Evolutionary conservation across 2,888 invertebrate genomes (phyloP).

Genomic region (Eupsilia transversa): DNA sequence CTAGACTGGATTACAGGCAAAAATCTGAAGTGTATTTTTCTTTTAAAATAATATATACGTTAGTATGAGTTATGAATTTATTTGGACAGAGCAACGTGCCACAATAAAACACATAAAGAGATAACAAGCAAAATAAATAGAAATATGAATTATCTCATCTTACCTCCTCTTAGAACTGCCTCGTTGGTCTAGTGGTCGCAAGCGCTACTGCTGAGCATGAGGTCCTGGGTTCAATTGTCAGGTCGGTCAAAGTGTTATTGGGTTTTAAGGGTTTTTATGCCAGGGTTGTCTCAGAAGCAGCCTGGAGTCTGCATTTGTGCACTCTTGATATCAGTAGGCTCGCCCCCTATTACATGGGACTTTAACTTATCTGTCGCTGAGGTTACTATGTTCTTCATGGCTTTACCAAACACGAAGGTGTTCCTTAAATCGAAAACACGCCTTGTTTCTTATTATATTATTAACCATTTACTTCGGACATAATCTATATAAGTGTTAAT

Average conservation of each 20-base stretch:
- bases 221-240: neutral
- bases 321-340: neutral
- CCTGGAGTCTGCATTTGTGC: neutral
- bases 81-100: slow-evolving; percentile 7
- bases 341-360: neutral
- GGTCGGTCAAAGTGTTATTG: neutral
- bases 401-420: no score
- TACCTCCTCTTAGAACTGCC: no score
- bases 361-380: neutral
- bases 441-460: no score
- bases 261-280: no score
- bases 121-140: slow-evolving; percentile 26
- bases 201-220: no score
- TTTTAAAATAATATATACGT: slow-evolving; percentile 19
- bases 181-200: neutral
- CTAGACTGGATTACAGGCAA: slow-evolving; percentile 2
- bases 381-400: neutral
- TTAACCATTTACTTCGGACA: no score
- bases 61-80: slow-evolving; percentile 28
- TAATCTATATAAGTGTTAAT: no score
- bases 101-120: slow-evolving; percentile 28
- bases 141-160: slow-evolving; percentile 10
- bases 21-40: slow-evolving; percentile 4
- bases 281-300: neutral
- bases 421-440: neutral